Base-by-base conservation (phyloP, 2,888 invertebrate species). In the Drosophila kokeensis region DNA sequence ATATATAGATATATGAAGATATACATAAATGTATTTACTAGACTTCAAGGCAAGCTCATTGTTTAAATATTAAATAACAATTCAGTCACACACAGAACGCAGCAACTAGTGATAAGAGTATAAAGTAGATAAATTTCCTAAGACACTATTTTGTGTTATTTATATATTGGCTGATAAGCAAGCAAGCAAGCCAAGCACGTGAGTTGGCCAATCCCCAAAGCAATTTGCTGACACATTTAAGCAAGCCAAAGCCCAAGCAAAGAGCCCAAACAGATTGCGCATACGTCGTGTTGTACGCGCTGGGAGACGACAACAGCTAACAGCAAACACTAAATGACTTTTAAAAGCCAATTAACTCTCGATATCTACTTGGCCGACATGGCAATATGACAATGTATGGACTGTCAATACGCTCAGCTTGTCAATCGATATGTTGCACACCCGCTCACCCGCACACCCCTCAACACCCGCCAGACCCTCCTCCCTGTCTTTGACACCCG, bases 261-360 rank as follows among this genome's bases (percentile, higher is more conserved):
- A 29, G 27, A 38, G 54, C 24, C 2, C 10, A 66, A 75, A 69
- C 66, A 79, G 66, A 82, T 80, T 85, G 75, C 72, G 69, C 52
- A 80, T 70, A 53, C 83, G 83, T 40, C 67, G 58, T 62, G 81
- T 64, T 61, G 58, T 40, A 48, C 60, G 50, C 38, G 30, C 50
- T 50, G 50, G 45, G 15, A 50, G 50, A 50, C 50, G 29, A 50
- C 50, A 49, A 49, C 49, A 27, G 18, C 24, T 15, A 29, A 49
- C 52, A 63, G 60, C 74, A 74, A 79, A 68, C 63, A 82, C 76
- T 81, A 82, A 77, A 74, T 82, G 82, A 71, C 72, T 77, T 80
- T 80, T 81, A 82, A 82, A 83, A 81, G 86, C 86, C 86, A 88
- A 85, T 85, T 88, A 85, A 88, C 65, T 55, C 49, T 55, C 67